Base-by-base conservation (phyloP, 2,113 vertebrate species). In the Catharus fuscescens region DNA sequence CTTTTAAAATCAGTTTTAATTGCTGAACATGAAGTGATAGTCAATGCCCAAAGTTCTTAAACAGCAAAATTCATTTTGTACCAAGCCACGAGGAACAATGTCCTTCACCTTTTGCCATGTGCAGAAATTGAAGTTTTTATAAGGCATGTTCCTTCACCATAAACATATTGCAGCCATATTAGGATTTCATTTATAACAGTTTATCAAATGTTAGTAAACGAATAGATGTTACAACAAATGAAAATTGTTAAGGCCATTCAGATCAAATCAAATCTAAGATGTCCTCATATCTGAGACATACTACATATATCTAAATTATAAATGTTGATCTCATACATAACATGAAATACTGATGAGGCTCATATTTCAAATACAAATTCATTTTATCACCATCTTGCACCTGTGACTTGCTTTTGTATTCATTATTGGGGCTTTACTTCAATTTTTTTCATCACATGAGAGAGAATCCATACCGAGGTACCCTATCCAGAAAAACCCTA, bases 131-230 rank as follows among this genome's bases (percentile, higher is more conserved):
- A 69, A n/a, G 20, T 67, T 95, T 90, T 76, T 42, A 9, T 82
- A 90, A 86, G 88, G 90, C 52, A 94, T 96, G 95, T 95, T 96
- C 93, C 95, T 96, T 95, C 96, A 96, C 95, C 96, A 96, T 94
- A 69, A 94, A 79, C n/a, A 92, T n/a, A 86, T 0, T 50, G n/a
- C 59, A 92, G 57, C 13, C 57, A 31, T 31, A 69, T 42, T 26
- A 88, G 50, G 38, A 85, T 86, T 96, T 80, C 7, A 93, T 69
- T 85, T 87, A 59, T 45, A 91, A 79, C 57, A 85, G 18, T 64
- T 79, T 74, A 72, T 47, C 73, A 78, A 94, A 74, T 25, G 78
- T 91, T 95, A 95, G 82, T 76, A 78, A 84, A 95, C 64, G n/a
- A 81, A 73, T 0, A 73, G 44, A 80, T 82, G 57, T 65, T 71